phyloP scores from a whole-genome alignment of 2,113 vertebrate species.

The Cyprichromis sp. region DNA sequence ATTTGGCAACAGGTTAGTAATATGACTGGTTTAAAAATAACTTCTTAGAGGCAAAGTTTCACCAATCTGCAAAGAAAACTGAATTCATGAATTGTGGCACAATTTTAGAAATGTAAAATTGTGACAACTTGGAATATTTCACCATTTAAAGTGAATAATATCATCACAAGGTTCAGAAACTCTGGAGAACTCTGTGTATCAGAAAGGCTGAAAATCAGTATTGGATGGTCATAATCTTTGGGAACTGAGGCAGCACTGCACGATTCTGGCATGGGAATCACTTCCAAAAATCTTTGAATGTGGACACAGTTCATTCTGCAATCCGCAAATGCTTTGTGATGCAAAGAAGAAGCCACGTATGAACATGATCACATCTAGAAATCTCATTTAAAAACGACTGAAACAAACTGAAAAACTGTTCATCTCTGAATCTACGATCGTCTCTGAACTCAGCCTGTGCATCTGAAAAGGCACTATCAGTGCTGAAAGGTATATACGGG shows the following conservation, averaged over 20 bases:
- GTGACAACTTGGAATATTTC: background rate
- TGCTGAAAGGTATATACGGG: background rate
- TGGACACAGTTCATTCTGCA: background rate
- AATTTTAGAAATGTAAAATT: background rate
- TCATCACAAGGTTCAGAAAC: background rate
- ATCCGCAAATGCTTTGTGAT: background rate
- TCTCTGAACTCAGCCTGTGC: background rate
- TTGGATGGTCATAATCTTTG: background rate
- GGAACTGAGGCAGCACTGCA: background rate
- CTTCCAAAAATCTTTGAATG: background rate
- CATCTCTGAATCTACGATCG: background rate
- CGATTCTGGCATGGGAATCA: accelerated
- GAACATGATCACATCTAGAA: background rate
- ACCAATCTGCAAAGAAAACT: background rate
- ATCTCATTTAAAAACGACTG: background rate
- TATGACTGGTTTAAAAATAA: background rate
- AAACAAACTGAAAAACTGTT: background rate
- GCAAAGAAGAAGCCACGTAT: accelerated
- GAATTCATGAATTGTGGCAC: background rate
- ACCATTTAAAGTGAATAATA: background rate
- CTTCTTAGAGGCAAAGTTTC: background rate
- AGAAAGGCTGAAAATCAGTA: background rate
- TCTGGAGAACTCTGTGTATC: background rate
- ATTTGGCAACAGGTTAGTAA: background rate
- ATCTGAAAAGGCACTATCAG: background rate